A percentile compares a stretch with the other conserved stretches of the same genome.
Evolutionary conservation across 2,113 vertebrate genomes (phyloP).

Genomic region (Gallinago media): DNA sequence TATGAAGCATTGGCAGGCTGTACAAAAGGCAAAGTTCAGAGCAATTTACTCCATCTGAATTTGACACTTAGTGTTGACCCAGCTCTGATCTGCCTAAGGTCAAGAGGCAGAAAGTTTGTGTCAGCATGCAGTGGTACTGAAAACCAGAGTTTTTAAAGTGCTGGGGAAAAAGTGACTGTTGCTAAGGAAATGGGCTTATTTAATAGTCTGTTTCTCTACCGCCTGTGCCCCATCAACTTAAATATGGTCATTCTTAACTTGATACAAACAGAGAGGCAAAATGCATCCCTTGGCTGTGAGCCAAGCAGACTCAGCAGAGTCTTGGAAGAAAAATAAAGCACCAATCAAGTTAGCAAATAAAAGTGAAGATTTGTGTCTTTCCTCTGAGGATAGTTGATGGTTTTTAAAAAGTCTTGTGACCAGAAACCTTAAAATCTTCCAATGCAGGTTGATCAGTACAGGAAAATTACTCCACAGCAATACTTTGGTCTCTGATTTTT

Average conservation of each 20-base stretch:
- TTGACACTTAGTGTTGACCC: neutral
- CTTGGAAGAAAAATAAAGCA: constrained; percentile 9
- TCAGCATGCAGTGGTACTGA: neutral
- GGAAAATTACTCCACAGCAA: neutral
- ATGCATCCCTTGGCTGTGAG: constrained; percentile 4
- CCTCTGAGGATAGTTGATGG: neutral
- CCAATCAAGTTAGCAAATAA: constrained; percentile 31
- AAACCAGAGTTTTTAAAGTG: neutral
- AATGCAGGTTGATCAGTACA: neutral
- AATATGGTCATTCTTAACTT: neutral
- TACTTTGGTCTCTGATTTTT: neutral
- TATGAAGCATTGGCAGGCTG: neutral
- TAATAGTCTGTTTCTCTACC: neutral
- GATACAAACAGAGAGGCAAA: neutral
- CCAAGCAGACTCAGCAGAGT: constrained; percentile 49
- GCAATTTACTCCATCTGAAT: neutral
- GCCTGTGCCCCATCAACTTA: neutral
- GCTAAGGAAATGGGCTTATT: neutral
- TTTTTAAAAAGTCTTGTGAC: neutral
- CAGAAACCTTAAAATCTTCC: constrained; percentile 1
- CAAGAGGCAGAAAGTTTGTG: neutral
- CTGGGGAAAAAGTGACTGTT: neutral
- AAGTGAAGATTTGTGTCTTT: constrained; percentile 40
- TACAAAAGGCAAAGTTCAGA: neutral
- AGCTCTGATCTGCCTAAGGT: neutral